phyloP scores from a whole-genome alignment of 2,797 vertebrate species.

The Parauchenoglanis ngamensis region DNA sequence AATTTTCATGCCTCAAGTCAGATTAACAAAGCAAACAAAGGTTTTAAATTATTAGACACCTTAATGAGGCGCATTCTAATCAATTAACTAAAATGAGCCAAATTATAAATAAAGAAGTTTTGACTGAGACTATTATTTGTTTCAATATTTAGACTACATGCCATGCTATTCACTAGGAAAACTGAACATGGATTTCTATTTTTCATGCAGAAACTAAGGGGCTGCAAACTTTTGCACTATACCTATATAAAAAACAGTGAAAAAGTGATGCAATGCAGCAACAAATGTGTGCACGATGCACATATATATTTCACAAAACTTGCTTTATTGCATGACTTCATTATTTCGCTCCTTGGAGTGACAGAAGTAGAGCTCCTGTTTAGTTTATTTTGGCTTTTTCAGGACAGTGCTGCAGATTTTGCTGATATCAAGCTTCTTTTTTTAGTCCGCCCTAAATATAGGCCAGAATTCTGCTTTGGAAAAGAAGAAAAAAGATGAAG shows the following conservation, averaged over 20 bases:
- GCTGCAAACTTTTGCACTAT: not conserved
- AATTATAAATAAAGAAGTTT: not conserved
- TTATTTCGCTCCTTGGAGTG: constrained; percentile 10
- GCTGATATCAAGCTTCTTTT: constrained; percentile 18
- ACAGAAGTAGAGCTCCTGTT: constrained; percentile 21
- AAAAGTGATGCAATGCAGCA: not conserved
- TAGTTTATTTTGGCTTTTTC: constrained; percentile 25
- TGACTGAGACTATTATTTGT: not conserved
- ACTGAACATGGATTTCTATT: not conserved
- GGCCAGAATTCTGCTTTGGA: not conserved
- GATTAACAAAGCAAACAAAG: not conserved
- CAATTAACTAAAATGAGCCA: not conserved
- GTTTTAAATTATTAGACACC: not conserved
- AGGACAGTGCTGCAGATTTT: constrained; percentile 18
- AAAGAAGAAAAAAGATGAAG: not conserved
- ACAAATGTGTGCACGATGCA: not conserved
- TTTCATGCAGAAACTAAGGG: not conserved
- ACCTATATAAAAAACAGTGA: not conserved
- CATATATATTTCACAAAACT: not conserved
- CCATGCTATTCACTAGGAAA: not conserved
- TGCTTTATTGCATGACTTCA: not conserved
- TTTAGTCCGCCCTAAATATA: constrained; percentile 26
- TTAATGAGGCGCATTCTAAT: not conserved
- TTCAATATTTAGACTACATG: not conserved
- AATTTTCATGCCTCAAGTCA: not conserved